These are phyloP conservation scores for Ibycter americanus DNA, from an alignment of 2,797 vertebrate species.

Conservation along the genomic window DNA sequence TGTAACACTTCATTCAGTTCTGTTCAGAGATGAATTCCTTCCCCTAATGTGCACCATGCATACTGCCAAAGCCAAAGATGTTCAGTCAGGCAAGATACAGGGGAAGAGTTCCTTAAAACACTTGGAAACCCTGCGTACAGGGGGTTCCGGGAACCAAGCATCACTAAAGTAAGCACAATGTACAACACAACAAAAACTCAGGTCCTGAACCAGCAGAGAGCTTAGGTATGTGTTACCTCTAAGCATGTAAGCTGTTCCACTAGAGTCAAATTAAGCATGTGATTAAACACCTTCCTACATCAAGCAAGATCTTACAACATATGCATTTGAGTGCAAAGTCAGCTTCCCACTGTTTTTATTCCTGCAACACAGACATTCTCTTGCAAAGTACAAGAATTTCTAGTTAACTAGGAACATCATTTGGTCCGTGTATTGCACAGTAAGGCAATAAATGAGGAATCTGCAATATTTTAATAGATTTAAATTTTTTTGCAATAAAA, in stretches of 20 bases:
- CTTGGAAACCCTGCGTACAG: accelerated
- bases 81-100: neutral
- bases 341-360: neutral
- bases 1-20: neutral
- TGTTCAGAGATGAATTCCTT: neutral
- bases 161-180: neutral
- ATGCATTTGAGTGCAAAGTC: neutral
- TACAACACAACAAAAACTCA: accelerated
- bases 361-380: neutral
- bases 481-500: neutral
- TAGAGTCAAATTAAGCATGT: neutral
- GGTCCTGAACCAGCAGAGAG: neutral
- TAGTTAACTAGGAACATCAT: neutral
- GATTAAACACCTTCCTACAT: neutral
- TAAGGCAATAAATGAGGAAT: neutral
- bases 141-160: neutral
- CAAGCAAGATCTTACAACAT: neutral
- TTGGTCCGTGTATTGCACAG: neutral
- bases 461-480: neutral
- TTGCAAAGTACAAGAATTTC: neutral
- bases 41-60: neutral
- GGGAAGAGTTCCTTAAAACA: neutral
- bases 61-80: neutral
- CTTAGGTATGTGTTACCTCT: neutral
- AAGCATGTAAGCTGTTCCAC: neutral